Percentiles rank a stretch among this genome's conserved stretches.
Evolutionary conservation across 2,113 vertebrate species (phyloP).

Genomic region (Carettochelys insculpta): DNA sequence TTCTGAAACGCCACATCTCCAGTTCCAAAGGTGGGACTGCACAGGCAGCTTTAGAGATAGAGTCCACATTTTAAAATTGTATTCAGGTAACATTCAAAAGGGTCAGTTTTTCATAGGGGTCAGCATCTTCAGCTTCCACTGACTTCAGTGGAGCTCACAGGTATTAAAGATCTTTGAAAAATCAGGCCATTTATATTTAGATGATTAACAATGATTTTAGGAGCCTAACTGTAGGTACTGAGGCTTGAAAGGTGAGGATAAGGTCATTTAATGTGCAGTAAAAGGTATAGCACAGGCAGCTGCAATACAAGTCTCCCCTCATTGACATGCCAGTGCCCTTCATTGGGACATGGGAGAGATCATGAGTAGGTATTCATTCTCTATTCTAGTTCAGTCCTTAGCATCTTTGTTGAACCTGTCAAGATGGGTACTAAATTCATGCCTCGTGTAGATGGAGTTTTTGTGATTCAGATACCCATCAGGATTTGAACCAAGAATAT

Average conservation of each 20-base stretch:
- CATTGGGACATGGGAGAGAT: background rate
- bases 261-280: background rate
- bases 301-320: background rate
- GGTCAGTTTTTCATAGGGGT: background rate
- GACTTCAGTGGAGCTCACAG: background rate
- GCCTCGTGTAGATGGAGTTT: background rate
- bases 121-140: background rate
- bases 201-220: too few species aligned
- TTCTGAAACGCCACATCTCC: background rate
- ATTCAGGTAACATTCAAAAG: conserved; percentile 5
- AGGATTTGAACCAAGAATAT: background rate
- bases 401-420: background rate
- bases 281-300: background rate
- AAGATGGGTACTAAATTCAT: background rate
- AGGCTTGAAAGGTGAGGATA: background rate
- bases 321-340: background rate
- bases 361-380: background rate
- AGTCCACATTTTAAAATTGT: background rate
- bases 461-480: background rate
- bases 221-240: background rate
- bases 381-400: background rate
- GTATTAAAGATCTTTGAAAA: background rate
- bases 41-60: background rate
- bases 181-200: accelerated
- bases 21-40: background rate